These are phyloP conservation scores for Sphaeridia pumilis DNA, from an alignment of 2,888 invertebrate genomes.

Conservation along the genomic window DNA sequence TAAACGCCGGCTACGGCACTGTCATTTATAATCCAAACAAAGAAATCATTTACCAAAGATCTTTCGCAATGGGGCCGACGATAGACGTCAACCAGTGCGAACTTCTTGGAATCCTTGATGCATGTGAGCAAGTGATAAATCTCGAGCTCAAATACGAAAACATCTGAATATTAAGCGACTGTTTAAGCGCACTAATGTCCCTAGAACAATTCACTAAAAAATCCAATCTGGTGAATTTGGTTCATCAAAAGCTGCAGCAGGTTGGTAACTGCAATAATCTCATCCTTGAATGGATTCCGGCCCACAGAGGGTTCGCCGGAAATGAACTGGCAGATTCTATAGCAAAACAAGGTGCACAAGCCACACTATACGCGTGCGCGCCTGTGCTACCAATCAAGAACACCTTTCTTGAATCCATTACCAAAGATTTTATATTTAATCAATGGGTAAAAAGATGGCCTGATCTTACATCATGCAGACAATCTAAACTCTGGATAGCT, in stretches of 20 bases:
- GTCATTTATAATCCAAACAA: background rate
- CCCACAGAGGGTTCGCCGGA: background rate
- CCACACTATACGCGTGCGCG: background rate
- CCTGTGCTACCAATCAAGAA: background rate
- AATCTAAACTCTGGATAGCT: background rate
- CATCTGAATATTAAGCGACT: background rate
- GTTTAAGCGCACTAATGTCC: background rate
- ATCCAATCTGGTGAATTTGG: background rate
- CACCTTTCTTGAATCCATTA: background rate
- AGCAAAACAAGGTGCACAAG: background rate
- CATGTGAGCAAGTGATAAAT: background rate
- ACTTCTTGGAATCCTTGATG: background rate
- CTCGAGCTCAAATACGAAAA: background rate
- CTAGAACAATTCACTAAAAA: background rate
- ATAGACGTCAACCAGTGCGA: background rate
- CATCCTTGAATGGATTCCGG: background rate
- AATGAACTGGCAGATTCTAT: background rate
- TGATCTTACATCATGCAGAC: background rate
- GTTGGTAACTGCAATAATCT: background rate
- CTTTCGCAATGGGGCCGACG: background rate
- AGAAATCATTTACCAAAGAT: too few relatives aligned
- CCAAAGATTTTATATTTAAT: background rate
- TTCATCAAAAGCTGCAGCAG: background rate
- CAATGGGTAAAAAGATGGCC: background rate
- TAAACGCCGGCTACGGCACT: background rate